Percentiles rank a stretch among this genome's conserved stretches.
Evolutionary conservation across 2,113 vertebrate species (phyloP).

Genomic region (Salvelinus namaycush): DNA sequence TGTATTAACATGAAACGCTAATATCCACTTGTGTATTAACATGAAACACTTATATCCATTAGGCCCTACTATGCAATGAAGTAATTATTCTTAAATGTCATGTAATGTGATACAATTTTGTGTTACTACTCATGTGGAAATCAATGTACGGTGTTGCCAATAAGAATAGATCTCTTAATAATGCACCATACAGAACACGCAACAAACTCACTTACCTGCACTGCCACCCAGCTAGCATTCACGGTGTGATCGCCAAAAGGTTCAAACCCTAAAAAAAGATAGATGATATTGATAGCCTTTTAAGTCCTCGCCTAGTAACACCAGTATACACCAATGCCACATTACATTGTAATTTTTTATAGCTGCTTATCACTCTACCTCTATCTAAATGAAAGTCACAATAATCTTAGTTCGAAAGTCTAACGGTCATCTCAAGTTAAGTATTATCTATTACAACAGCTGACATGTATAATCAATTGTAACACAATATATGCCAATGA

Average conservation of each 20-base stretch:
- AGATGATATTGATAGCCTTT: background rate
- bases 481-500: background rate
- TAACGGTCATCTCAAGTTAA: conserved; percentile 43
- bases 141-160: too few relatives aligned
- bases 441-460: conserved; percentile 22
- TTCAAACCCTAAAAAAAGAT: conserved; percentile 64
- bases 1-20: too few relatives aligned
- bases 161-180: background rate
- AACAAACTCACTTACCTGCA: conserved; percentile 63
- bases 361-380: conserved; percentile 16
- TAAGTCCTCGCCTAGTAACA: background rate
- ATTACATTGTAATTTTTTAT: background rate
- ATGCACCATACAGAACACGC: too few relatives aligned
- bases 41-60: too few relatives aligned
- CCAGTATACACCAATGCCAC: background rate
- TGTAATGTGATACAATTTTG: too few relatives aligned
- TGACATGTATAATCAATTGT: background rate
- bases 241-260: conserved; percentile 74
- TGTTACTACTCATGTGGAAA: too few relatives aligned
- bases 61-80: too few relatives aligned
- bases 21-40: too few relatives aligned
- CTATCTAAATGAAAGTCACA: conserved; percentile 9
- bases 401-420: conserved; percentile 36
- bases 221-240: conserved; percentile 78
- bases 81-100: too few relatives aligned